A percentile compares a stretch with the other conserved stretches of the same genome.
phyloP scores from a whole-genome alignment of 2,113 vertebrate genomes.

The Megalops atlanticus region DNA sequence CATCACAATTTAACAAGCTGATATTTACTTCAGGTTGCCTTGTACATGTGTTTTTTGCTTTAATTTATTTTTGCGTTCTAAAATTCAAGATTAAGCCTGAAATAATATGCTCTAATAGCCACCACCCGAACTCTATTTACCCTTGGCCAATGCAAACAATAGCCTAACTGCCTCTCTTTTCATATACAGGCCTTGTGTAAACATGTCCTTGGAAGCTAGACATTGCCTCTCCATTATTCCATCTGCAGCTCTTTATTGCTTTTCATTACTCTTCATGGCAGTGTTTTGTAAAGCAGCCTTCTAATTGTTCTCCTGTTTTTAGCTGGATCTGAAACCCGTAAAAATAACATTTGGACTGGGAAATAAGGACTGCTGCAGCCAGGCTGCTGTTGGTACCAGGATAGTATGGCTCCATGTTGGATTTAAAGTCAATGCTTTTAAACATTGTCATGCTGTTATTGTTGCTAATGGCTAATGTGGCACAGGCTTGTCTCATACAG shows the following conservation, averaged over 20 bases:
- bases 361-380: conserved; percentile 25
- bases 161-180: conserved; percentile 52
- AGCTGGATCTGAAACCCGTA: conserved; percentile 44
- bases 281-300: conserved; percentile 59
- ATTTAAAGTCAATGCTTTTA: background rate
- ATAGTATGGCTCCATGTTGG: background rate
- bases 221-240: conserved; percentile 40
- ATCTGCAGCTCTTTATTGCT: conserved; percentile 47
- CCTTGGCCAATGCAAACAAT: conserved; percentile 57
- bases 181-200: conserved; percentile 53
- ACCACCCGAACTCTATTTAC: conserved; percentile 53
- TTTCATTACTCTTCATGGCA: conserved; percentile 60
- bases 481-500: background rate
- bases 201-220: conserved; percentile 57
- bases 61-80: conserved; percentile 43
- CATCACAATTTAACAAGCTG: conserved; percentile 20
- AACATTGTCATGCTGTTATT: background rate
- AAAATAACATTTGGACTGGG: conserved; percentile 60
- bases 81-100: conserved; percentile 35
- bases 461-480: background rate
- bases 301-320: conserved; percentile 50
- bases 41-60: conserved; percentile 40
- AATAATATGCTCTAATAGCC: conserved; percentile 49
- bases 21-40: conserved; percentile 44
- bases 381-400: background rate